phyloP scores from a whole-genome alignment of 2,797 vertebrate genomes.

The Chrysocyon brachyurus region DNA sequence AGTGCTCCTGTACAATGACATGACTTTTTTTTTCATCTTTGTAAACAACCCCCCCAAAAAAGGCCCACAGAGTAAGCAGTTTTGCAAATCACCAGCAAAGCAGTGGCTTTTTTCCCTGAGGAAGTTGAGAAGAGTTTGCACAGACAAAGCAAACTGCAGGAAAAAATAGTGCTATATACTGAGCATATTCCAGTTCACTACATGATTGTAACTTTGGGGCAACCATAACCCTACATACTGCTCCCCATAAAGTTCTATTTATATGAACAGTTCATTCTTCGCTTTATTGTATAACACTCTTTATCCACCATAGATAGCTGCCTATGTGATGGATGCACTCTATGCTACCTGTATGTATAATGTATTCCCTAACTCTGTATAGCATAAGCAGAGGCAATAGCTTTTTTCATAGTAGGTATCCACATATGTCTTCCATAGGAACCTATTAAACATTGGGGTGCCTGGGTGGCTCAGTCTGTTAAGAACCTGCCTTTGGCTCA shows the following conservation, averaged over 20 bases:
- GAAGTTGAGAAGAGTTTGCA: slow-evolving; percentile 20
- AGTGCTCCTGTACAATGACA: background rate
- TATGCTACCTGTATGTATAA: background rate
- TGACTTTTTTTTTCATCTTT: slow-evolving; percentile 42
- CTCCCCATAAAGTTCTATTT: slow-evolving; percentile 24
- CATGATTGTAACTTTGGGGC: slow-evolving; percentile 42
- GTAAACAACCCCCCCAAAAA: slow-evolving; percentile 13
- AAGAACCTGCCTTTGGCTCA: background rate
- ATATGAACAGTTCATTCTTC: background rate
- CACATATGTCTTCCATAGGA: slow-evolving; percentile 39
- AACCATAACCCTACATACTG: background rate
- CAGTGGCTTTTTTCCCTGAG: background rate
- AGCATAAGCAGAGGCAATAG: background rate
- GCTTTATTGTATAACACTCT: slow-evolving; percentile 44
- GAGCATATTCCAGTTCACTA: background rate
- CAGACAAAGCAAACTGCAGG: background rate
- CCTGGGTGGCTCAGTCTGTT: background rate
- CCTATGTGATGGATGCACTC: background rate
- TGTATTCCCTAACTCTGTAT: slow-evolving; percentile 9
- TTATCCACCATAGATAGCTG: background rate
- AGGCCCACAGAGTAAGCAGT: background rate
- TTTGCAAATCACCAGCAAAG: slow-evolving; percentile 56
- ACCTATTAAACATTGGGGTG: background rate
- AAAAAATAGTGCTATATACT: background rate
- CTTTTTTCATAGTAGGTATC: slow-evolving; percentile 1